Percentiles rank a stretch among this genome's conserved stretches.
Conservation (phyloP, 1,140 invertebrate species). For the Ceratina australensis region DNA sequence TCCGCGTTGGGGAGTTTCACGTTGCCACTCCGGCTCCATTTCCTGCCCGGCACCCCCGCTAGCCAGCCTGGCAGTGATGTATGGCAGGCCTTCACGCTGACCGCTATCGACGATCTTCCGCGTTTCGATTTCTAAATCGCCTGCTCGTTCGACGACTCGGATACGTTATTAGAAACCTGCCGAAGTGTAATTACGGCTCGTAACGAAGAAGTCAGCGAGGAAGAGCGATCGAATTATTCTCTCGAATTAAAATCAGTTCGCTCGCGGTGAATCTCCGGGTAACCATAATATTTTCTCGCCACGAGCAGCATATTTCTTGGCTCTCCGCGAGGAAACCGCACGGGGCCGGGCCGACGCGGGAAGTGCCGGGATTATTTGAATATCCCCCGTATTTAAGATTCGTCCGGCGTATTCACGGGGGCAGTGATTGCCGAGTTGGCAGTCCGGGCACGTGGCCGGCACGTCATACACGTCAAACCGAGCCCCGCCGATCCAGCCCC, state of each 20-base stretch:
- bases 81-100: constrained; percentile 65
- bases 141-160: too few relatives aligned
- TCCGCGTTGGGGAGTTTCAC: constrained; percentile 59
- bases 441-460: constrained; percentile 77
- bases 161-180: too few relatives aligned
- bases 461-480: constrained; percentile 79
- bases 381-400: constrained; percentile 78
- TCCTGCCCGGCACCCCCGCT: constrained; percentile 61
- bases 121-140: constrained; percentile 32
- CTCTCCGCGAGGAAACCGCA: background rate
- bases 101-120: constrained; percentile 42
- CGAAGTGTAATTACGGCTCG: too few relatives aligned
- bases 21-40: constrained; percentile 68
- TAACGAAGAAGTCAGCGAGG: too few relatives aligned
- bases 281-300: too few relatives aligned
- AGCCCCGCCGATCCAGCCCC: constrained; percentile 72
- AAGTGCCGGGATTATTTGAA: constrained; percentile 74
- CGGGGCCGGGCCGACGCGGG: background rate
- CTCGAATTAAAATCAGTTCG: too few relatives aligned
- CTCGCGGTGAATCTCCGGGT: background rate
- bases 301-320: too few relatives aligned
- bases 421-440: constrained; percentile 78
- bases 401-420: constrained; percentile 70
- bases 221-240: too few relatives aligned
- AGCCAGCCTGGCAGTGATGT: constrained; percentile 70